Evolutionary conservation across 2,797 vertebrate genomes (phyloP).

Genomic region (Synaphobranchus kaupii): DNA sequence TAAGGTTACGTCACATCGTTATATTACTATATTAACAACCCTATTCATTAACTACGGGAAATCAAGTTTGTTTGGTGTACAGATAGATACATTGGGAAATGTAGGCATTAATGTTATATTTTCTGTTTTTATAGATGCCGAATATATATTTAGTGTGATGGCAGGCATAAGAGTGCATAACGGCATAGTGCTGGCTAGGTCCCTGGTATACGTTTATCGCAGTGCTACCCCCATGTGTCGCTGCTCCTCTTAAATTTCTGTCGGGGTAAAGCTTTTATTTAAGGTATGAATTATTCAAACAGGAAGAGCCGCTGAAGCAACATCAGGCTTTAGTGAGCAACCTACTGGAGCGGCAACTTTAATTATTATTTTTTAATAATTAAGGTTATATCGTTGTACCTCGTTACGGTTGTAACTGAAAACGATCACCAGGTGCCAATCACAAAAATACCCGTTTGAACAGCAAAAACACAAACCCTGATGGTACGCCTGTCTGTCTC

Average conservation of each 20-base stretch:
- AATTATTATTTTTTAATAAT: constrained; percentile 58
- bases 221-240: neutral
- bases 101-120: neutral
- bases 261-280: constrained; percentile 25
- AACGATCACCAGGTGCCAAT: neutral
- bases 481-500: neutral
- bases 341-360: constrained; percentile 55
- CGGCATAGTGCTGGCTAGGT: neutral
- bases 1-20: neutral
- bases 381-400: constrained; percentile 43
- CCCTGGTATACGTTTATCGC: neutral
- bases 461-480: neutral
- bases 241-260: constrained; percentile 24
- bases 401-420: neutral
- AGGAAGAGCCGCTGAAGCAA: constrained; percentile 46
- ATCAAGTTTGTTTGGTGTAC: neutral
- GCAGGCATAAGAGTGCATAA: neutral
- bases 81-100: neutral
- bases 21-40: neutral
- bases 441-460: constrained; percentile 6
- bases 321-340: constrained; percentile 47
- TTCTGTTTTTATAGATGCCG: neutral
- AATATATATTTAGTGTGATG: neutral
- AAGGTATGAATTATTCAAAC: constrained; percentile 47
- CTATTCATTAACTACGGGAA: neutral